These are phyloP conservation scores for Nasonovia ribisnigri DNA, from an alignment of 2,888 invertebrate species.

Conservation along the genomic window DNA sequence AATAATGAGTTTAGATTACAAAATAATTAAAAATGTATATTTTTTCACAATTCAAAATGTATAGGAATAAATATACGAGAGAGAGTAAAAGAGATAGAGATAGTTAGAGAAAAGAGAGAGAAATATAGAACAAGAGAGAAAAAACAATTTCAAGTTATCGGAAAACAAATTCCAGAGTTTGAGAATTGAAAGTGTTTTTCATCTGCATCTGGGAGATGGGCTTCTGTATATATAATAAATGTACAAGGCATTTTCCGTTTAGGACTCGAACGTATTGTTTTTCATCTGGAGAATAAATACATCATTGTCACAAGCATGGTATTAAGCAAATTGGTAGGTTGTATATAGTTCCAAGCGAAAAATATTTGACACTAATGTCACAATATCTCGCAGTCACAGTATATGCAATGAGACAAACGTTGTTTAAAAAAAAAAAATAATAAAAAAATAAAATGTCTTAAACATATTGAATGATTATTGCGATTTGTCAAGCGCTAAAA, in stretches of 20 bases:
- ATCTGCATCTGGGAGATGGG: constrained; percentile 40
- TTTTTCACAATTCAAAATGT: constrained; percentile 25
- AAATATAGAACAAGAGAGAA: neutral
- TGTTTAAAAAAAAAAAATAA: neutral
- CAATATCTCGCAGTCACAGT: constrained; percentile 5
- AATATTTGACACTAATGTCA: constrained; percentile 55
- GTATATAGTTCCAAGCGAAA: constrained; percentile 11
- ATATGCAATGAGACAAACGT: neutral
- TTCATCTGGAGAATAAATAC: constrained; percentile 55
- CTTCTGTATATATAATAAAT: constrained; percentile 19
- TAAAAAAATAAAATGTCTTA: constrained; percentile 29
- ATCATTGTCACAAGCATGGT: constrained; percentile 52
- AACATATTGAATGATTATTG: constrained; percentile 38
- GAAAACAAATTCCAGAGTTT: constrained; percentile 34
- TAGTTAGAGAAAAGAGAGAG: neutral
- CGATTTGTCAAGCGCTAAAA: neutral
- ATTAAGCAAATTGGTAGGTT: constrained; percentile 21
- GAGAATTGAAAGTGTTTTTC: constrained; percentile 44
- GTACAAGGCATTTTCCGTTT: constrained; percentile 47
- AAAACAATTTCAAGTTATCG: constrained; percentile 47
- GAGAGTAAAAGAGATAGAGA: neutral
- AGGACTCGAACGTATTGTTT: constrained; percentile 52
- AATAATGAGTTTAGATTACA: constrained; percentile 20
- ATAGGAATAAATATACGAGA: neutral
- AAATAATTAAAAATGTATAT: constrained; percentile 4